These are phyloP conservation scores for Muscicapa striata DNA, from an alignment of 2,797 vertebrate species.

Conservation along the genomic window DNA sequence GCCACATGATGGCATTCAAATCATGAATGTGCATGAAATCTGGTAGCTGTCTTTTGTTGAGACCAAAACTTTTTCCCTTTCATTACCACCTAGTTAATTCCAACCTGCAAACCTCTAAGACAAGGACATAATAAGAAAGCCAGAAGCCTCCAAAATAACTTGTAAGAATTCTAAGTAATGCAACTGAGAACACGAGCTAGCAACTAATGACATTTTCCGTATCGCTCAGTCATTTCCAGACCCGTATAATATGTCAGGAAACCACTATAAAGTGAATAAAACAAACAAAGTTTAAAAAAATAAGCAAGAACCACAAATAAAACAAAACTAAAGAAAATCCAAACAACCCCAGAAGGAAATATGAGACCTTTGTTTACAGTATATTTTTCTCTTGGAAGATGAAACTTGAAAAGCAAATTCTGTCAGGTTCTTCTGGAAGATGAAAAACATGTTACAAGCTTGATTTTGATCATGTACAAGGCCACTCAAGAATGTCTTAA, in stretches of 20 bases:
- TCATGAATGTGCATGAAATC: neutral
- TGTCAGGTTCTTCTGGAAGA: constrained; percentile 33
- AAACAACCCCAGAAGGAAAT: neutral
- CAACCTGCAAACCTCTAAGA: neutral
- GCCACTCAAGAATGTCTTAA: constrained; percentile 20
- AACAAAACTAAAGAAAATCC: neutral
- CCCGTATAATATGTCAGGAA: neutral
- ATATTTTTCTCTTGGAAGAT: neutral
- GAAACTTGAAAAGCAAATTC: neutral
- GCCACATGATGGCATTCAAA: neutral
- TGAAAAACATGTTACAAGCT: constrained; percentile 25
- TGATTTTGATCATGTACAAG: constrained; percentile 55
- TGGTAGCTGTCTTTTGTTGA: neutral
- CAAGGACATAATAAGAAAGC: neutral
- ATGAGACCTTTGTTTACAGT: neutral
- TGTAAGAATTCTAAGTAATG: neutral
- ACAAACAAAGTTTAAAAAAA: neutral
- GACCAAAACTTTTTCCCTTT: neutral
- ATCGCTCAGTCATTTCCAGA: neutral
- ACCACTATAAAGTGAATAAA: neutral
- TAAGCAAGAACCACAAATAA: neutral
- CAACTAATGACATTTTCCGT: neutral
- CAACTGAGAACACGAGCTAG: neutral
- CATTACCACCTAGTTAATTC: neutral
- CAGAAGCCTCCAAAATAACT: neutral